A percentile compares a stretch with the other conserved stretches of the same genome.
phyloP scores from a whole-genome alignment of 2,888 invertebrate genomes.

The Cephonodes hylas region DNA sequence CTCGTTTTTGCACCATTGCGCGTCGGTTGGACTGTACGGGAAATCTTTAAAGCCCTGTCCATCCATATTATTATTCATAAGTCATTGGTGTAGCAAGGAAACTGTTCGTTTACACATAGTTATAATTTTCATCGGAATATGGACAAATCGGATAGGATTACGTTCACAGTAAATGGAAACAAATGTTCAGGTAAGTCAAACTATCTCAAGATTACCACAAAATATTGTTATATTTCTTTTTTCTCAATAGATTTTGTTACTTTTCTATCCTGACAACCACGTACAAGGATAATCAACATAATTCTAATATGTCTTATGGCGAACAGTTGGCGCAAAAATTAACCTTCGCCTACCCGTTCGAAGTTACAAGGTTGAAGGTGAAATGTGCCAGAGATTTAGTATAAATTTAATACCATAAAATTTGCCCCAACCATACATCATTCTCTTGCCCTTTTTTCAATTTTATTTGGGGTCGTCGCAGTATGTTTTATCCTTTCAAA shows the following conservation, averaged over 20 bases:
- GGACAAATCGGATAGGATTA: conserved; percentile 31
- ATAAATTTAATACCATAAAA: too few species aligned
- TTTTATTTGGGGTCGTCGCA: too few species aligned
- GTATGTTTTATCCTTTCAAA: too few species aligned
- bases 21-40: neutral
- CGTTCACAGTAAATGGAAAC: conserved; percentile 27
- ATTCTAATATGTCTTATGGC: neutral
- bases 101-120: neutral
- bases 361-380: too few species aligned
- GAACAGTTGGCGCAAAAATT: too few species aligned
- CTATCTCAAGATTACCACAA: too few species aligned
- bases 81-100: neutral
- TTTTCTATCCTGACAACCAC: neutral
- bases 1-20: neutral
- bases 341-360: too few species aligned
- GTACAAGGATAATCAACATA: neutral
- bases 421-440: too few species aligned
- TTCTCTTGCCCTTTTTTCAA: too few species aligned
- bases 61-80: neutral
- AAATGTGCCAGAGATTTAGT: too few species aligned
- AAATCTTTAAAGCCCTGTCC: neutral
- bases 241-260: too few species aligned
- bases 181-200: conserved; percentile 29
- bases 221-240: too few species aligned
- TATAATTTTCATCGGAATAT: conserved; percentile 8